phyloP scores from a whole-genome alignment of 2,113 vertebrate genomes.

The Alexandromys fortis region DNA sequence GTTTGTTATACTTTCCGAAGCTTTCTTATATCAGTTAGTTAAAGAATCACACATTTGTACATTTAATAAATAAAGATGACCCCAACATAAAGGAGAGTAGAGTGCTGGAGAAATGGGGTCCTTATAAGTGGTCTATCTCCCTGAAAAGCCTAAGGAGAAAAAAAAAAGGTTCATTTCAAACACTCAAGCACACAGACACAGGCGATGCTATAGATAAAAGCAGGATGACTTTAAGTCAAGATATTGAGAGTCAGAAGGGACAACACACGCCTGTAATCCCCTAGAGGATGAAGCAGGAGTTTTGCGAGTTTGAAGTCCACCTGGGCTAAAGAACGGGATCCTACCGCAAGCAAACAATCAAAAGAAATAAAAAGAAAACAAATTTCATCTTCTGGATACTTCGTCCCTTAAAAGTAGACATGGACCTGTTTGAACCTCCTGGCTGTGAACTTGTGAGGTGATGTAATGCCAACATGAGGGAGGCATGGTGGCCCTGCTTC shows the following conservation, averaged over 20 bases:
- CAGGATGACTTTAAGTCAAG: background rate
- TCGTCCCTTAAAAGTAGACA: background rate
- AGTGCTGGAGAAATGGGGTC: background rate
- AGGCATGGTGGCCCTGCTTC: background rate
- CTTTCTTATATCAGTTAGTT: background rate
- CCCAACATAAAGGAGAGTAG: background rate
- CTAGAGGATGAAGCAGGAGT: background rate
- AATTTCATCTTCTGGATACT: background rate
- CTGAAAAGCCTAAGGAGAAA: background rate
- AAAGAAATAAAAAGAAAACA: background rate
- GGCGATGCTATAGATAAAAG: background rate
- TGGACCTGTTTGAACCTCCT: background rate
- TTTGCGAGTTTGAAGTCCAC: background rate
- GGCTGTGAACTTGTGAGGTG: background rate
- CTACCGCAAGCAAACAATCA: background rate
- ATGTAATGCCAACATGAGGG: background rate
- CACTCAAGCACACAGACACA: background rate
- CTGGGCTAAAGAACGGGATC: background rate
- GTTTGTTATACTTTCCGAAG: constrained; percentile 30
- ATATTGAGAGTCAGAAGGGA: background rate
- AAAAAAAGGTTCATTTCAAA: background rate
- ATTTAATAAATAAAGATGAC: background rate
- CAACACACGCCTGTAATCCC: background rate
- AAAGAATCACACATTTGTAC: background rate
- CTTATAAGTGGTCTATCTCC: background rate